Percentiles rank a stretch among this genome's conserved stretches.
Evolutionary conservation across 2,888 invertebrate genomes (phyloP).

Genomic region (Polydrusus pterygomalis): DNA sequence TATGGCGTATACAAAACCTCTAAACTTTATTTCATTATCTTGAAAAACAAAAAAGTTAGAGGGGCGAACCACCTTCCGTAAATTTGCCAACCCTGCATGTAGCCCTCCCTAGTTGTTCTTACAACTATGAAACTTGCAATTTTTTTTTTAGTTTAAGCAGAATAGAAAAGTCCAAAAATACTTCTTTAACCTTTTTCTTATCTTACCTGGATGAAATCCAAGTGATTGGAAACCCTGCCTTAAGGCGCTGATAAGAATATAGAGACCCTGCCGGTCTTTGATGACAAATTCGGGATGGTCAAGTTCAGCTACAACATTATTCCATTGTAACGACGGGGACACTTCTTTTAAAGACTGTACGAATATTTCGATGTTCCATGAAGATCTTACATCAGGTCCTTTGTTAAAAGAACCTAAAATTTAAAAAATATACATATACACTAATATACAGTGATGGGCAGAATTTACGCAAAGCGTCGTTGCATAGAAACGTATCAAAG

Average conservation of each 20-base stretch:
- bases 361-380: slow-evolving; percentile 96
- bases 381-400: slow-evolving; percentile 71
- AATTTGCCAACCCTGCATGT: too few species aligned
- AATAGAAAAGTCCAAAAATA: neutral
- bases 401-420: slow-evolving; percentile 67
- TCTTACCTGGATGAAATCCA: slow-evolving; percentile 75
- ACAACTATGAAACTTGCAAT: too few species aligned
- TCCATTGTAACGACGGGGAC: slow-evolving; percentile 91
- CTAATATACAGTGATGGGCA: too few species aligned
- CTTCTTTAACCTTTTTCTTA: neutral
- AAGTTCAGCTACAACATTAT: slow-evolving; percentile 91
- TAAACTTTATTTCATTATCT: too few species aligned
- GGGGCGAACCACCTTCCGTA: too few species aligned
- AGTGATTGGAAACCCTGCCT: slow-evolving; percentile 83
- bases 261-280: slow-evolving; percentile 90
- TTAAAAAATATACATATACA: neutral
- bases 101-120: too few species aligned
- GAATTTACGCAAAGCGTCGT: too few species aligned
- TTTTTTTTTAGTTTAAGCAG: too few species aligned
- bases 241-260: slow-evolving; percentile 87
- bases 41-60: too few species aligned
- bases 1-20: too few species aligned
- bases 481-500: too few species aligned
- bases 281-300: slow-evolving; percentile 94
- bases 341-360: slow-evolving; percentile 93